Evolutionary conservation across 2,888 invertebrate species (phyloP), one percentile per base, ranked within the genome.

Genomic region (Chymomyza caudatula): DNA sequence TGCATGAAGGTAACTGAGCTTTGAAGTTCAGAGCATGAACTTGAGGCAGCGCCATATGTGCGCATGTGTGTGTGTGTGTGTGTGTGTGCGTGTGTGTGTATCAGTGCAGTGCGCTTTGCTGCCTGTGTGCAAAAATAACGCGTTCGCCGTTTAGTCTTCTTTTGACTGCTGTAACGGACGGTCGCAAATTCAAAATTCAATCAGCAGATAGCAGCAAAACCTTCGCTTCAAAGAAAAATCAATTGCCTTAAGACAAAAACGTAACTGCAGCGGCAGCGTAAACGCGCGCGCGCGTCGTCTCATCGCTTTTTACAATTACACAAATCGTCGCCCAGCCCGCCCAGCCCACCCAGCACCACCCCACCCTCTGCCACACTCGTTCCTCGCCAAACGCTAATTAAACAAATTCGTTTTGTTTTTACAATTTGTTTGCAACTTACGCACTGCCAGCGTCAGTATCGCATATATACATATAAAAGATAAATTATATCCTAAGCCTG

Each of bases 151-250:
- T 86, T 82, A 87, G 85, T 87, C 81, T 83, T 77, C 75, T 79
- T 74, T 79, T 75, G 87, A 86, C 86, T 79, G 81, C 84, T 84
- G 84, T 83, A 83, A 77, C 83, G 79, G 74, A 81, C 85, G 82
- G 87, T 86, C 84, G 87, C 85, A 83, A 74, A 73, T 67, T 66
- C 61, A 63, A 60, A 57, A 60, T 22, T 49, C 49, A 73, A 75
- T 70, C 75, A 75, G 67, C 69, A 74, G 67, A 43, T 47, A 67
- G 8, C 52, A 53, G 25, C 67, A 67, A 69, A 78, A 78, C 71
- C 78, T 74, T 78, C 76, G 76, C 67, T 54, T 71, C 55, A 43
- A 42, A 56, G 25, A 54, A 54, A 54, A 29, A 47, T 47, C 47
- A 47, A 47, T 47, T 47, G 51, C 22, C 19, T 19, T 19, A 19